Evolutionary conservation across 2,113 vertebrate genomes (phyloP), one percentile per base, ranked within the genome.

Genomic region (Bungarus multicinctus): DNA sequence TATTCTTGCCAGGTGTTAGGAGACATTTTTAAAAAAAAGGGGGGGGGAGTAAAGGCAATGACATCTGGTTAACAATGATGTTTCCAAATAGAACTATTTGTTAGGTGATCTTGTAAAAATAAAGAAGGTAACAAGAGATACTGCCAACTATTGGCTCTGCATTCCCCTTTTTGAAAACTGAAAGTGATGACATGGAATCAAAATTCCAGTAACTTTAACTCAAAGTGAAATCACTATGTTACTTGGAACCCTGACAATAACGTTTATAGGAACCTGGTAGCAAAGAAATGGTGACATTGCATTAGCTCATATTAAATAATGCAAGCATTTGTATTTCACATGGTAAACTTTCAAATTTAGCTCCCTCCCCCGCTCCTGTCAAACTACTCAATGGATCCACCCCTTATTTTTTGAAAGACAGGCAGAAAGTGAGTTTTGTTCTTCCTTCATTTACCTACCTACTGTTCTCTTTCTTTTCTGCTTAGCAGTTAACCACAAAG

Each of bases 391-490:
- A 97, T 97, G 94, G 96, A 96, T 97, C 20, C 74, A 8, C 18
- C 34, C 69, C 16, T 81, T 81, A 39, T 81, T 81, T 81, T 97
- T 97, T 97, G 97, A 97, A 97, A 97, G 97, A 97, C 98, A 98
- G 97, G 96, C 97, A 97, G 96, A 97, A 97, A 96, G 97, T 97
- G 96, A 94, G 95, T 97, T 97, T 98, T 98, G 97, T 98, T 97
- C 97, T 97, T 98, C 97, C 96, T 96, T 96, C 94, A 85, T 50
- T 57, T 90, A 64, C 5, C 58, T 27, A 30, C 2, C 14, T 7
- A 43, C 22, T 11, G 30, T 81, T 52, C 9, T 14, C 12, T 34
- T 11, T 5, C 11, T 92, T 92, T 94, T 93, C 94, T 94, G 96
- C 94, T 94, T 94, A 94, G 91, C 89, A 91, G 94, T 96, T 97